Conservation (phyloP, 2,113 vertebrate species). For the Podilymbus podiceps region DNA sequence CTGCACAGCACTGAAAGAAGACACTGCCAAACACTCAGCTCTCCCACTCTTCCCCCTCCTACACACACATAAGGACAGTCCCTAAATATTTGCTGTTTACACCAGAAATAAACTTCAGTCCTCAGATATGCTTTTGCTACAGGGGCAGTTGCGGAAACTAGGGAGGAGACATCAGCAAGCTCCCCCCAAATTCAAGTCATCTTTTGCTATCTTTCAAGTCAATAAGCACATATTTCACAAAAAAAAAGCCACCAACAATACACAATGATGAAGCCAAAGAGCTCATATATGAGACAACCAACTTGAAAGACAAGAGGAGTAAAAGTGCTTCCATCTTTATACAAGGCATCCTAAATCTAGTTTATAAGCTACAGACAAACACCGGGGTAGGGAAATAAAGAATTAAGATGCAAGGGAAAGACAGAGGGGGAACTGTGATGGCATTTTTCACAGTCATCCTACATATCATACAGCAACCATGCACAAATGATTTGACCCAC, state of each 20-base stretch:
- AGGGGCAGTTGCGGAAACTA: background rate
- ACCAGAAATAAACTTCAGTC: conserved; percentile 46
- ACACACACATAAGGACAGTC: conserved; percentile 13
- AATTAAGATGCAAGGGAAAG: background rate
- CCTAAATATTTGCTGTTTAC: conserved; percentile 33
- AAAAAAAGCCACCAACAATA: background rate
- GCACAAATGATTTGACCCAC: background rate
- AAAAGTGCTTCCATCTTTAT: background rate
- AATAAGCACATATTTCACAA: background rate
- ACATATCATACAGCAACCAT: background rate
- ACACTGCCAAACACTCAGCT: background rate
- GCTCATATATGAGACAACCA: background rate
- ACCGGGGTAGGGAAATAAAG: background rate
- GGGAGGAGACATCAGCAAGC: background rate
- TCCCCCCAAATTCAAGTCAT: background rate
- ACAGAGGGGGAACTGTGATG: background rate
- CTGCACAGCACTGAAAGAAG: background rate
- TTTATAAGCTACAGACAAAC: background rate
- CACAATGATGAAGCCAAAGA: background rate
- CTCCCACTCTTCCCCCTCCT: conserved; percentile 37
- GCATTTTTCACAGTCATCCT: conserved; percentile 34
- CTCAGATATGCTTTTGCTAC: background rate
- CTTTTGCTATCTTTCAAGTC: background rate
- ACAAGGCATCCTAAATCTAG: background rate
- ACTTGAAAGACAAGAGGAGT: background rate